phyloP scores from a whole-genome alignment of 2,797 vertebrate genomes.

The Pangasius sanitwongsei region DNA sequence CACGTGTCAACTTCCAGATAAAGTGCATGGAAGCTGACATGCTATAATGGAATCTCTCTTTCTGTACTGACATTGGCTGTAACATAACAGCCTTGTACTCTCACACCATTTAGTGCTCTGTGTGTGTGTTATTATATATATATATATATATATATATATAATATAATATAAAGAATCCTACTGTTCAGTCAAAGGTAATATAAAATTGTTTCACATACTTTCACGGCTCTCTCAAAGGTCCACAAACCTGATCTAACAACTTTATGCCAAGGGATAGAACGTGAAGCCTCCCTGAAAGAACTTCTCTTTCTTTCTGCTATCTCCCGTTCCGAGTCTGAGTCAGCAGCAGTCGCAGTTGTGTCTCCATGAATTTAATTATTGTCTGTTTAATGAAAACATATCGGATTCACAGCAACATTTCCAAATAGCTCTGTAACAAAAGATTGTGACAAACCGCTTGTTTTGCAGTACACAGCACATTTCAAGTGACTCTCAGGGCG shows the following conservation, averaged over 20 bases:
- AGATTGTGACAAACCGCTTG: constrained; percentile 46
- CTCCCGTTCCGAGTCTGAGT: background rate
- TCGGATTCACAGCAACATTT: constrained; percentile 47
- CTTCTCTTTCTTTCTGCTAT: background rate
- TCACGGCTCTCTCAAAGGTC: constrained; percentile 7
- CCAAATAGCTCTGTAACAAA: constrained; percentile 41
- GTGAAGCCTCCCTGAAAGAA: background rate
- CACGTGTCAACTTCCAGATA: background rate
- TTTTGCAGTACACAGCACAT: constrained; percentile 52
- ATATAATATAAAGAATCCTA: background rate
- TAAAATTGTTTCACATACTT: constrained; percentile 1
- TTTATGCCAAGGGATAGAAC: background rate
- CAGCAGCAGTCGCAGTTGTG: constrained; percentile 6
- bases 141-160: background rate
- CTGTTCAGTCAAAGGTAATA: constrained; percentile 3
- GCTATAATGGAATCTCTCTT: background rate
- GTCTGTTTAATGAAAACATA: constrained; percentile 54
- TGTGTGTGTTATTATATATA: too few species aligned
- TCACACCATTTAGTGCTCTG: background rate
- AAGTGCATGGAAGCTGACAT: background rate
- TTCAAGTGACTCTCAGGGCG: constrained; percentile 18
- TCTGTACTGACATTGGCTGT: background rate
- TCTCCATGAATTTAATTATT: constrained; percentile 39
- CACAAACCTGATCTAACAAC: background rate
- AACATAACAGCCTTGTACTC: background rate